Base-by-base conservation (phyloP, 2,797 vertebrate genomes). In the Enteromius trimaculatus region DNA sequence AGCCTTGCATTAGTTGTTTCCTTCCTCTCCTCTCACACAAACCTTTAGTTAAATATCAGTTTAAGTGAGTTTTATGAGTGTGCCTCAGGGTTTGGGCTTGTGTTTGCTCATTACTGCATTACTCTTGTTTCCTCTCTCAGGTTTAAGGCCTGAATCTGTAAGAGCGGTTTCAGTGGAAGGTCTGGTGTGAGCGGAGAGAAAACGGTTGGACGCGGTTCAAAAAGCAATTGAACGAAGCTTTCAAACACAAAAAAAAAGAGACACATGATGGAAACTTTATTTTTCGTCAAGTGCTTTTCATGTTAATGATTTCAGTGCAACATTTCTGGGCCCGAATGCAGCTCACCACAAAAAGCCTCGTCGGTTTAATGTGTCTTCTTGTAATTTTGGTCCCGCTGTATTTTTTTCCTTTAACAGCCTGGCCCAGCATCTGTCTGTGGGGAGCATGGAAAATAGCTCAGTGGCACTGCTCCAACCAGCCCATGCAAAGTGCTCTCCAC, bases 391-490 rank as follows among this genome's bases (percentile, higher is more conserved):
- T 76, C 77, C 58, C 34, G 68, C 70, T 80, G 62, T 26, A 44
- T 65, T 65, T 65, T 58, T 42, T 77, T 51, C 44, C 70, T 84
- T 85, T 87, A 85, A 84, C 74, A 87, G 84, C 79, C 77, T 88
- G 86, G 84, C 85, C 76, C 77, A 84, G 84, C 89, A 89, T 87
- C 87, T 90, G 86, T 89, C 85, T 86, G 69, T 76, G 80, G 75
- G 80, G 69, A 68, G 78, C 71, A 84, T 88, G 88, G 89, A 90
- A 86, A 89, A 89, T 75, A 86, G 81, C 84, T 89, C 77, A 79
- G 47, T 87, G 88, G 85, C 75, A 3, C 31, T 51, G 13, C 55
- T 89, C 85, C 84, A 84, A 72, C 55, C 29, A 44, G 47, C 82
- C 82, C 34, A 51, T 62, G 85, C 83, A 85, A 85, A 88, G 83